phyloP scores from a whole-genome alignment of 2,797 vertebrate species.

The Gambusia yucatana region DNA sequence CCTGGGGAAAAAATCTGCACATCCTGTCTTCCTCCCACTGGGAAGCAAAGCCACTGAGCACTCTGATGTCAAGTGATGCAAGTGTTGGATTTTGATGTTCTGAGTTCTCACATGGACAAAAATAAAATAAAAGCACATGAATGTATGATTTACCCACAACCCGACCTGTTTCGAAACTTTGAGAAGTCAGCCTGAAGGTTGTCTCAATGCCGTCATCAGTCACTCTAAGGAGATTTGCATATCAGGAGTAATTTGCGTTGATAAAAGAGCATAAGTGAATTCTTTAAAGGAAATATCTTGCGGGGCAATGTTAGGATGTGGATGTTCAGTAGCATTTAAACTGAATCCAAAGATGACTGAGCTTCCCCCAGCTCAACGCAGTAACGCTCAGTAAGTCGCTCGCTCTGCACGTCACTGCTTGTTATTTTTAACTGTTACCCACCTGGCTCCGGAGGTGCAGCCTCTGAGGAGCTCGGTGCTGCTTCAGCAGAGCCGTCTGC shows the following conservation, averaged over 20 bases:
- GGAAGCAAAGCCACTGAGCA: background rate
- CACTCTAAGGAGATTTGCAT: constrained; percentile 10
- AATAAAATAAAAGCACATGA: background rate
- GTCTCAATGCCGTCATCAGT: background rate
- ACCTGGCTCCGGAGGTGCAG: constrained; percentile 62
- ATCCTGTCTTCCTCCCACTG: constrained; percentile 5
- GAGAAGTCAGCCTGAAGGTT: background rate
- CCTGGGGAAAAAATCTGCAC: constrained; percentile 18
- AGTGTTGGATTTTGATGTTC: background rate
- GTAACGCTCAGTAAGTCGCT: background rate
- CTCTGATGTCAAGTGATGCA: background rate
- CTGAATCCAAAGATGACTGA: background rate
- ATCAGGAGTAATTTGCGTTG: constrained; percentile 28
- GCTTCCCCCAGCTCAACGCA: background rate
- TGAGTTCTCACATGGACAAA: background rate
- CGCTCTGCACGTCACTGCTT: background rate
- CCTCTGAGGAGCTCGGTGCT: constrained; percentile 22
- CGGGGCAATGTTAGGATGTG: background rate
- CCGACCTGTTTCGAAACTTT: constrained; percentile 2
- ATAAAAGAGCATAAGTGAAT: background rate
- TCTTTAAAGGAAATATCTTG: background rate
- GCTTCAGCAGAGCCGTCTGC: constrained; percentile 27
- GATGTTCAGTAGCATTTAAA: background rate
- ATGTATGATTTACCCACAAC: background rate
- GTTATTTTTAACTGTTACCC: constrained; percentile 6